A percentile compares a stretch with the other conserved stretches of the same genome.
Conservation (phyloP, 2,888 invertebrate genomes). For the Seira sanloemensis region DNA sequence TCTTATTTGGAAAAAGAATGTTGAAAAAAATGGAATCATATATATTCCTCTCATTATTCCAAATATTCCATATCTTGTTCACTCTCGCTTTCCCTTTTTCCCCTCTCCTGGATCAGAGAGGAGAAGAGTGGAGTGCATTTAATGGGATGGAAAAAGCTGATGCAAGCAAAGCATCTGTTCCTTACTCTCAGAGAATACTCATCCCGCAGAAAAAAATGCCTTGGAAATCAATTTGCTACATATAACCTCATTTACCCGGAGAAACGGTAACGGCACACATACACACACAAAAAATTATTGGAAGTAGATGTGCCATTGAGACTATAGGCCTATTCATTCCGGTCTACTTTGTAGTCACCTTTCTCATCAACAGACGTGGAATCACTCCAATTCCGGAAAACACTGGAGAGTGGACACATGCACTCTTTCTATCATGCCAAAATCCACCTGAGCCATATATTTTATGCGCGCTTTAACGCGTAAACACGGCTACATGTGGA, state of each 20-base stretch:
- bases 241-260: slow-evolving; percentile 39
- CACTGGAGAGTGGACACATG: no score
- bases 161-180: slow-evolving; percentile 60
- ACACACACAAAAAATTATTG: not conserved
- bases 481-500: no score
- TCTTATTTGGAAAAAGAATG: no score
- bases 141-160: slow-evolving; percentile 67
- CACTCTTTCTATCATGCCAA: no score
- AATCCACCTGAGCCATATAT: no score
- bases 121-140: slow-evolving; percentile 49
- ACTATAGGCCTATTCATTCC: not conserved
- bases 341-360: not conserved
- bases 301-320: not conserved
- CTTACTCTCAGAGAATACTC: not conserved
- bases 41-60: slow-evolving; percentile 43
- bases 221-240: slow-evolving; percentile 42
- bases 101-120: slow-evolving; percentile 27
- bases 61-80: slow-evolving; percentile 37
- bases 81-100: not conserved
- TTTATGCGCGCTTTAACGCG: no score
- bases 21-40: not conserved
- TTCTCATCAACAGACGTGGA: not conserved
- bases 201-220: slow-evolving; percentile 13
- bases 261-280: not conserved
- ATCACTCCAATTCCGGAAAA: not conserved